phyloP scores from a whole-genome alignment of 2,113 vertebrate genomes.

The Nycticorax nycticorax region DNA sequence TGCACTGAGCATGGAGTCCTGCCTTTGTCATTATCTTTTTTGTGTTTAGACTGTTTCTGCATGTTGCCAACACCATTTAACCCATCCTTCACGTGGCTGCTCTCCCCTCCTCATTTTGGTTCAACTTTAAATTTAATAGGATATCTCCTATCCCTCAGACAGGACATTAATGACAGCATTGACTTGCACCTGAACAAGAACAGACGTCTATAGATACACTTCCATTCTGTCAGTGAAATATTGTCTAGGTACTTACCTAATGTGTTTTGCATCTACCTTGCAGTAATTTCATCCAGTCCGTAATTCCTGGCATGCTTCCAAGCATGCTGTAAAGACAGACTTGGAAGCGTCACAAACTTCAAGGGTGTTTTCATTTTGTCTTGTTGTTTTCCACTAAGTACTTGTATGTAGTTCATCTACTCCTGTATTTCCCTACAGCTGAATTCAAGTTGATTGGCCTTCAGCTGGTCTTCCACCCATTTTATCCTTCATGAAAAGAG shows the following conservation, averaged over 20 bases:
- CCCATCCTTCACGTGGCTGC: neutral
- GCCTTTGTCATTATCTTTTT: neutral
- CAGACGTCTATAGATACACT: neutral
- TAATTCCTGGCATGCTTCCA: neutral
- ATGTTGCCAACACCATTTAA: neutral
- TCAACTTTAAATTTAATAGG: neutral
- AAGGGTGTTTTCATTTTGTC: rapidly evolving
- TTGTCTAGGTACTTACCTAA: neutral
- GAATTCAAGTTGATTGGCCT: neutral
- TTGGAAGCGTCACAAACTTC: neutral
- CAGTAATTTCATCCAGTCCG: neutral
- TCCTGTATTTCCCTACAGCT: neutral
- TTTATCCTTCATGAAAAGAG: neutral
- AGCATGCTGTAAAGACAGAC: neutral
- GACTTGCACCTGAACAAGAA: neutral
- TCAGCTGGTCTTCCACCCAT: neutral
- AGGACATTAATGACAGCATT: neutral
- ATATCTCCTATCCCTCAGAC: neutral
- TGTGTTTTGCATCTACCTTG: neutral
- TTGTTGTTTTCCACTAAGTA: neutral
- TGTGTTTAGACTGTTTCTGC: neutral
- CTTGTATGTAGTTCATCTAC: neutral
- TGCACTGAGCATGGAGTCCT: neutral
- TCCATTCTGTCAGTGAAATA: neutral
- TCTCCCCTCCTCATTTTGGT: neutral